phyloP scores from a whole-genome alignment of 2,888 invertebrate species.

The Cabera pusaria region DNA sequence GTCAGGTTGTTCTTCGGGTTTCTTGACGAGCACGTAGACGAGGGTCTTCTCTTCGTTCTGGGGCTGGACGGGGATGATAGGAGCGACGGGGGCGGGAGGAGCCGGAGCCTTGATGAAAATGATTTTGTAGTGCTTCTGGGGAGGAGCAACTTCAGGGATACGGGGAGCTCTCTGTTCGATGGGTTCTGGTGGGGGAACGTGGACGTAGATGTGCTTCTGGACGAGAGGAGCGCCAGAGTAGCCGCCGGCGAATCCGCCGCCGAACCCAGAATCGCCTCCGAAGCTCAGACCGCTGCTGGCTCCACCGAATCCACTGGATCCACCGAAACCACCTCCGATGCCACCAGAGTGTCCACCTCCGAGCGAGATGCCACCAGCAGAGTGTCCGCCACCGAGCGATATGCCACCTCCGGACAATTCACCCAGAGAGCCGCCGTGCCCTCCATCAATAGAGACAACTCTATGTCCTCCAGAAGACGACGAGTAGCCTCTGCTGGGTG shows the following conservation, averaged over 20 bases:
- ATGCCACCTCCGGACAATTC: conserved; percentile 48
- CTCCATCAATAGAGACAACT: conserved; percentile 49
- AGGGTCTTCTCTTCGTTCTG: conserved; percentile 95
- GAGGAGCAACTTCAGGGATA: conserved; percentile 86
- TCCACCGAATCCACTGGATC: conserved; percentile 40
- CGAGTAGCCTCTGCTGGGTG: conserved; percentile 54
- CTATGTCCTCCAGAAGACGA: conserved; percentile 55
- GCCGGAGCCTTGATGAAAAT: conserved; percentile 96
- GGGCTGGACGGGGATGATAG: conserved; percentile 90
- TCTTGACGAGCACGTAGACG: conserved; percentile 94
- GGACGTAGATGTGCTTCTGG: conserved; percentile 95
- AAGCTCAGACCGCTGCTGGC: conserved; percentile 50
- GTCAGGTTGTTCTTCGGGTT: conserved; percentile 92
- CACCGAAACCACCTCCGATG: conserved; percentile 36
- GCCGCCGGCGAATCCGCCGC: conserved; percentile 70
- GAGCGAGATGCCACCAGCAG: conserved; percentile 47
- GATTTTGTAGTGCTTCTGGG: conserved; percentile 95
- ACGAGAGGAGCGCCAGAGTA: conserved; percentile 85
- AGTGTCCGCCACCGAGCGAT: conserved; percentile 54
- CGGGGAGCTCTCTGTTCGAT: conserved; percentile 87
- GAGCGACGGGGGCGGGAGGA: conserved; percentile 91
- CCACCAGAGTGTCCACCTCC: conserved; percentile 54
- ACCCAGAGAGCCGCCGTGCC: conserved; percentile 30
- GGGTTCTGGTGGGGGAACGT: conserved; percentile 95
- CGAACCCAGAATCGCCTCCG: conserved; percentile 63